Percentiles rank a stretch among this genome's conserved stretches.
Conservation (phyloP, 2,113 vertebrate genomes). For the Smithornis capensis region DNA sequence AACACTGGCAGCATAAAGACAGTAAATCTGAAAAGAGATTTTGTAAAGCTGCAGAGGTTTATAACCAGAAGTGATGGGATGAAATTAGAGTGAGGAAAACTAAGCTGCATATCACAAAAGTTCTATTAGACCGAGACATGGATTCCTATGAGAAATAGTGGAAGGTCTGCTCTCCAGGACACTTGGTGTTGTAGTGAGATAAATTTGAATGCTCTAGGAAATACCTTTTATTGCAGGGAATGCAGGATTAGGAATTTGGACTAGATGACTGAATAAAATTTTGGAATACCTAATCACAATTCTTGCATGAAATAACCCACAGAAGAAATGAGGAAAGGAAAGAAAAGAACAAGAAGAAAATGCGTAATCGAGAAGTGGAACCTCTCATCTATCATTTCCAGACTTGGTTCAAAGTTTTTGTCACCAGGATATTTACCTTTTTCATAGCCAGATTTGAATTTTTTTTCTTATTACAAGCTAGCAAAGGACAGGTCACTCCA, state of each 20-base stretch:
- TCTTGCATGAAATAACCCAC: background rate
- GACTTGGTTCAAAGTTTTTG: background rate
- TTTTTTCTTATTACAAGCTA: background rate
- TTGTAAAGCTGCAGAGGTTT: background rate
- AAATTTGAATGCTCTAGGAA: background rate
- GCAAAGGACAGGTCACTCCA: background rate
- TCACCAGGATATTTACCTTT: background rate
- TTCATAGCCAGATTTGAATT: background rate
- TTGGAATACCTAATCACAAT: background rate
- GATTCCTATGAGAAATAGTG: background rate
- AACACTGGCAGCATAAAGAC: background rate
- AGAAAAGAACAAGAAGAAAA: background rate
- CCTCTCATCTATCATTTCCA: background rate
- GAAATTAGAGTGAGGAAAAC: background rate
- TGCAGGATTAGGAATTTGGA: background rate
- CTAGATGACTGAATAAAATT: background rate
- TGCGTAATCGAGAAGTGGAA: background rate
- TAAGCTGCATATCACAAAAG: background rate
- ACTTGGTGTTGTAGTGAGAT: background rate
- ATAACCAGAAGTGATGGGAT: background rate
- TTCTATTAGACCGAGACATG: background rate
- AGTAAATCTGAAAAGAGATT: background rate
- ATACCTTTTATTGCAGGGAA: background rate
- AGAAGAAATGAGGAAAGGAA: background rate
- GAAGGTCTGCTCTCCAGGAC: background rate